Evolutionary conservation across 2,797 vertebrate species (phyloP), one percentile per base, ranked within the genome.

Genomic region (Manis pentadactyla): DNA sequence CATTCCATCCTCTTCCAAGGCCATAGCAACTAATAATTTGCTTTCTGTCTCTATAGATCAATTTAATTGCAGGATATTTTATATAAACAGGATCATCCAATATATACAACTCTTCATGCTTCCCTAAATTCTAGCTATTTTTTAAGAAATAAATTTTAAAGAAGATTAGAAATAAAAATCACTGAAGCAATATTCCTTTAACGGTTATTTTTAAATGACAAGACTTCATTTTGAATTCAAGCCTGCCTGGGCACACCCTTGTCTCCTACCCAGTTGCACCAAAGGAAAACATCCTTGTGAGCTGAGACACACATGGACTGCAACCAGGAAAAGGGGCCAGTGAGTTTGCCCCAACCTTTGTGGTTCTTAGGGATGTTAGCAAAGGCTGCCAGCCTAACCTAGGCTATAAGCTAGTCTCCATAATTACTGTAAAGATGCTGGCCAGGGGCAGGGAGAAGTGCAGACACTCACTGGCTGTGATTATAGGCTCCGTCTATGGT

Each of bases 81-180:
- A 87, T 31, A n/a, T 59, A 61, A 86, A 69, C 21, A 55, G 31
- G 83, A 86, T 91, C 27, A 83, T 55, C 64, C 46, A 59, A 49
- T 86, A 69, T 83, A 17, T 83, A 17, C 74, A 51, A 91, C 9
- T 59, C 2, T 81, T 63, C 29, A 64, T 87, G 42, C 90, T 12
- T 49, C 27, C 34, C 17, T 68, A 79, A 74, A 74, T 79, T 85
- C 21, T 4, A 84, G 11, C 23, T 94, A 49, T 57, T 90, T 53
- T 94, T 96, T 51, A 23, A 87, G 37, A 23, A 95, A 92, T 27
- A 53, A 55, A 92, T 87, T 49, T 84, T 68, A 82, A 91, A 82
- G 46, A 64, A 55, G 21, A 51, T 46, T 64, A 64, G 27, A 69
- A 64, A 64, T 63, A 7, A 95, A 91, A 96, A 25, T 8, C 55